Evolutionary conservation across 2,113 vertebrate species (phyloP).

Genomic region (Podarcis muralis): DNA sequence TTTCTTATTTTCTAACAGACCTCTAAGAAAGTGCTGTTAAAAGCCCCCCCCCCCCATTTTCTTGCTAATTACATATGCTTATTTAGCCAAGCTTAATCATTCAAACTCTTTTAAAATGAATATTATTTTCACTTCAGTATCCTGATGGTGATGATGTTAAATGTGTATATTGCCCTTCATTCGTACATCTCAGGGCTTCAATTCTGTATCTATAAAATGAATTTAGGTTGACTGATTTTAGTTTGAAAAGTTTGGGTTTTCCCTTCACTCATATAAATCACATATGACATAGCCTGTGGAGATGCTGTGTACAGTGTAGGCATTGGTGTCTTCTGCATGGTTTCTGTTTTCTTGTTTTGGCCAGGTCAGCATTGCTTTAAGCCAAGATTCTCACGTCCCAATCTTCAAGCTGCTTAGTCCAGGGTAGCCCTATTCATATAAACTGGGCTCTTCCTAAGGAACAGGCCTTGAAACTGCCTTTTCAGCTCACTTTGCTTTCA

Average conservation of each 20-base stretch:
- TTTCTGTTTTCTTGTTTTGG: slow-evolving; percentile 8
- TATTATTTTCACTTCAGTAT: background rate
- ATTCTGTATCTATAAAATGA: background rate
- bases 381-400: background rate
- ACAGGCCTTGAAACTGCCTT: background rate
- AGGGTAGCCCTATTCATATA: background rate
- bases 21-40: background rate
- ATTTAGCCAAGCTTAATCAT: background rate
- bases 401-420: background rate
- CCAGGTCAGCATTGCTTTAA: background rate
- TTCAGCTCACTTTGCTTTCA: background rate
- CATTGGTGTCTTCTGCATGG: slow-evolving; percentile 8
- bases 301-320: slow-evolving; percentile 19
- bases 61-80: background rate
- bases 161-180: too few relatives aligned
- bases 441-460: background rate
- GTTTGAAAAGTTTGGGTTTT: background rate
- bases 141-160: too few relatives aligned
- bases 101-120: background rate
- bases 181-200: background rate
- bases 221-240: background rate
- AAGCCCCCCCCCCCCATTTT: background rate
- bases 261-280: slow-evolving; percentile 17
- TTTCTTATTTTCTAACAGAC: background rate
- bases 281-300: background rate